phyloP scores from a whole-genome alignment of 2,113 vertebrate species.

The Melierax canorus region DNA sequence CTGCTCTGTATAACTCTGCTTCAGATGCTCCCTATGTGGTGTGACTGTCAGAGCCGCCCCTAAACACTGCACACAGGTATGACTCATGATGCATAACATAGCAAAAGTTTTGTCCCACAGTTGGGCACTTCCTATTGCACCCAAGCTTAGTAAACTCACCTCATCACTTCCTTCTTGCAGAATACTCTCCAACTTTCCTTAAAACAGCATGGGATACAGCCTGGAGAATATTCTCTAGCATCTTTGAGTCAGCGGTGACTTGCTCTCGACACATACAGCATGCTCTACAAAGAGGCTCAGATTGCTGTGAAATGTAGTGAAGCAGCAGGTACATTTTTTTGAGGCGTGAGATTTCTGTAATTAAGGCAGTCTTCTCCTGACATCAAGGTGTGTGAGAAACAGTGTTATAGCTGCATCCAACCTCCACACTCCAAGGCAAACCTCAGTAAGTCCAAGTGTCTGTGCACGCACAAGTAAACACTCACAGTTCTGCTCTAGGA shows the following conservation, averaged over 20 bases:
- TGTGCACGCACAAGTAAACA: not conserved
- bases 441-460: not conserved
- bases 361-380: not conserved
- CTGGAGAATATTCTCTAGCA: not conserved
- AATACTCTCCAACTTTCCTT: not conserved
- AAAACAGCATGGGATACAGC: not conserved
- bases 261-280: not conserved
- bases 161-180: not conserved
- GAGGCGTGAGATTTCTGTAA: not conserved
- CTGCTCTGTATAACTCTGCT: not conserved
- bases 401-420: not conserved
- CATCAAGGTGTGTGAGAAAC: not conserved
- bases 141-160: not conserved
- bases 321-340: not conserved
- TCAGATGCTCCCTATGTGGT: not conserved
- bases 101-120: not conserved
- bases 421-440: not conserved
- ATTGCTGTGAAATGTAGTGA: not conserved
- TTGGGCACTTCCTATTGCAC: not conserved
- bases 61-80: not conserved
- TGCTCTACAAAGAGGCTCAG: not conserved
- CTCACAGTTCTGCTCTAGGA: not conserved
- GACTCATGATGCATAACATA: not conserved
- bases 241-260: not conserved
- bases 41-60: not conserved